These are phyloP conservation scores for Cheracebus regulus DNA, from an alignment of 2,797 vertebrate species.

Conservation along the genomic window DNA sequence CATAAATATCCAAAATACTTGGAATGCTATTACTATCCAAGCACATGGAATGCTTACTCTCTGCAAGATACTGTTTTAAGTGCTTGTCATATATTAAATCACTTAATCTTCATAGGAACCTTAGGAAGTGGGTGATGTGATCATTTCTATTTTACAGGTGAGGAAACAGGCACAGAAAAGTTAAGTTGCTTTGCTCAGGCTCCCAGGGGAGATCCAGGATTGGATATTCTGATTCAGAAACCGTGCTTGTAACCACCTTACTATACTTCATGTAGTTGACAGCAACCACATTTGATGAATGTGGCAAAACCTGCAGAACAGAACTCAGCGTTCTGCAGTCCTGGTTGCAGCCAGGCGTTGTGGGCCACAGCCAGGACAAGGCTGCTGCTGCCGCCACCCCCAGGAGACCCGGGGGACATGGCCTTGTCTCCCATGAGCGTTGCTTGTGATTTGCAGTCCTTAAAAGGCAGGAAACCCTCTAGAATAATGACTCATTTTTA, in stretches of 20 bases:
- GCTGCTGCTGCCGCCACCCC: background rate
- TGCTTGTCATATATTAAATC: background rate
- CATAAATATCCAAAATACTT: background rate
- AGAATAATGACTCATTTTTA: background rate
- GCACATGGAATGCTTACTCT: background rate
- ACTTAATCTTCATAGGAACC: background rate
- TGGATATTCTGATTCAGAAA: background rate
- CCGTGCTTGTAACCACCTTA: background rate
- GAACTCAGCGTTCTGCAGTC: background rate
- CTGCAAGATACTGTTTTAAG: background rate
- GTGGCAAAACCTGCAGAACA: background rate
- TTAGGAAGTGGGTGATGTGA: background rate
- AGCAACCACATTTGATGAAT: background rate
- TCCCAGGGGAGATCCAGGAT: background rate
- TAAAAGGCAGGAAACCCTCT: background rate
- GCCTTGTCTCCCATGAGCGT: background rate
- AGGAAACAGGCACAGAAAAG: background rate
- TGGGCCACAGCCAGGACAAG: too few species aligned
- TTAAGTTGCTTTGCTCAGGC: background rate
- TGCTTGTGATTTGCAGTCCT: background rate
- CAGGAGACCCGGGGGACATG: accelerated
- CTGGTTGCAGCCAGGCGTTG: accelerated
- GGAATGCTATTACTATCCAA: background rate
- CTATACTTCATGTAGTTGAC: background rate
- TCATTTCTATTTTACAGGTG: background rate